Evolutionary conservation across 2,797 vertebrate species (phyloP).

Genomic region (Smutsia gigantea): DNA sequence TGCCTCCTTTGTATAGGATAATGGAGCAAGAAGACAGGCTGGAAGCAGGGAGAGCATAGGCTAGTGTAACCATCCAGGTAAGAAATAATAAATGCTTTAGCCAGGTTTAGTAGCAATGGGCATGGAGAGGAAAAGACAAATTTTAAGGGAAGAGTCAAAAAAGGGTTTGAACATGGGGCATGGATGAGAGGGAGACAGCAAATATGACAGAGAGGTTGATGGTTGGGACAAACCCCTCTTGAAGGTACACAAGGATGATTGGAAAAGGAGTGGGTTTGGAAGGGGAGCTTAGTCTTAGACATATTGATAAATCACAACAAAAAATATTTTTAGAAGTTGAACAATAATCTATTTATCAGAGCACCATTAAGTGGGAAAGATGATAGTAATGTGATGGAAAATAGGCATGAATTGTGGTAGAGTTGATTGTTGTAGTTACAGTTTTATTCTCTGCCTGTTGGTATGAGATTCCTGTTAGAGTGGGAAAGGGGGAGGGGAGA

Average conservation of each 20-base stretch:
- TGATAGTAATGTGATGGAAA: background rate
- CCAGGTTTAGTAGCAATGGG: background rate
- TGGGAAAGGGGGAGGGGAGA: background rate
- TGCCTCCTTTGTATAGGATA: background rate
- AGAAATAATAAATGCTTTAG: background rate
- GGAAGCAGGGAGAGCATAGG: background rate
- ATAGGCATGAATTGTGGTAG: background rate
- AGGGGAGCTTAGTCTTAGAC: background rate
- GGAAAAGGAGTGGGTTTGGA: background rate
- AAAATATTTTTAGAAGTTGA: background rate
- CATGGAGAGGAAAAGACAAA: background rate
- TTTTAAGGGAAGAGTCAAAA: background rate
- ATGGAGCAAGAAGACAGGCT: background rate
- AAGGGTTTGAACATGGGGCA: background rate
- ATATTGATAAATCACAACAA: background rate
- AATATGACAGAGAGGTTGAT: background rate
- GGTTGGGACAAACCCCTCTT: background rate
- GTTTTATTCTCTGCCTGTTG: background rate
- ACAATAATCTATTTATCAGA: background rate
- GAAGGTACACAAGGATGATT: background rate
- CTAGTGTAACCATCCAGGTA: background rate
- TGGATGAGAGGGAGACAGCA: background rate
- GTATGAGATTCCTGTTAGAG: background rate
- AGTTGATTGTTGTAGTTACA: background rate
- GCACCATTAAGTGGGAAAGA: background rate